Base-by-base conservation (phyloP, 35 echinoderm and acorn worm genomes). In the Eucidaris tribuloides region DNA sequence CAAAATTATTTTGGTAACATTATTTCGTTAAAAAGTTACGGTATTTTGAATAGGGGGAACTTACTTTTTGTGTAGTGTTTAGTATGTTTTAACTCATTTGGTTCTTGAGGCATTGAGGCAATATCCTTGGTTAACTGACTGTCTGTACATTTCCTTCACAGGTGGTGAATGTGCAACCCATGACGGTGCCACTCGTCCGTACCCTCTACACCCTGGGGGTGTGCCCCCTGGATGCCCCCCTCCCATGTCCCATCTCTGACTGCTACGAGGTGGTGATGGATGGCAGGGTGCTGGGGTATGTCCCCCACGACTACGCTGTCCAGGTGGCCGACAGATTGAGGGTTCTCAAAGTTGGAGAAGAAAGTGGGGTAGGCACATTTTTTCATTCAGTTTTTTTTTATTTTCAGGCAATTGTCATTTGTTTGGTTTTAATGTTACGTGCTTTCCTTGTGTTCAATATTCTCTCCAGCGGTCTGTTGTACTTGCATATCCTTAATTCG, bases 231-330 rank as follows among this genome's bases (percentile, higher is more conserved):
- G 95, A 98, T 56, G 91, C 65, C 13, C 90, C 91, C 20, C 43
- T 62, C 15, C 77, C 74, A 0, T 39, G 60, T n/a, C 18, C 46
- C 0, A 31, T 43, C 20, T 65, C 35, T 19, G 56, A 89, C 30
- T 86, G 60, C 70, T 93, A 93, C 50, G 81, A 90, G 39, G 90
- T 98, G 20, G 44, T 93, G 6, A 65, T 98, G 70, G 90, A 98
- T 93, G 95, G 95, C 18, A 50, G 87, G 63, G 78, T 93, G 17
- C 62, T 98, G 24, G 95, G 95, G 14, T 44, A 81, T 15, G 72
- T 98, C 33, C 37, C 82, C 45, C 74, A 86, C 49, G 95, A 93
- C 24, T 38, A 44, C 45, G 90, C 90, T 20, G n/a, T 49, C 20
- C 36, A 84, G 45, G 15, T 93, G 15, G 85, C 80, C 1, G 62